Conservation (phyloP, 2,797 vertebrate genomes). For the Mycteria americana region DNA sequence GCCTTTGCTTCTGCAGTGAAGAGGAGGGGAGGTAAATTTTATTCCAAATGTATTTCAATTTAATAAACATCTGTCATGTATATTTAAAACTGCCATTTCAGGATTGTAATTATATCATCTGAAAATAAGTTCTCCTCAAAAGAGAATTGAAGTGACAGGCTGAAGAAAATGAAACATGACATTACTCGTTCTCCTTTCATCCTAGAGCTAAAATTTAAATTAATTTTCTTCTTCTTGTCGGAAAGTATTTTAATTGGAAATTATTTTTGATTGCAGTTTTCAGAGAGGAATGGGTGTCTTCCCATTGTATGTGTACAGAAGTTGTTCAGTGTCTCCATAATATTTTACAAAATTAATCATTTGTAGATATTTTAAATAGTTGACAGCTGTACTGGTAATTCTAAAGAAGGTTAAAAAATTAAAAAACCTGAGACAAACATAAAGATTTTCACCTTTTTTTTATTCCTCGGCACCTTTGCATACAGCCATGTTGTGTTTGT, state of each 20-base stretch:
- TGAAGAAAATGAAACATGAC: slow-evolving; percentile 71
- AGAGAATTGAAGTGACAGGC: slow-evolving; percentile 66
- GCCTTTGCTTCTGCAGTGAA: not conserved
- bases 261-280: slow-evolving; percentile 66
- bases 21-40: not conserved
- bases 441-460: not conserved
- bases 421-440: not conserved
- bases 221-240: slow-evolving; percentile 67
- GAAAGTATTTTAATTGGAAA: slow-evolving; percentile 74
- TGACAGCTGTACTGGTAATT: not conserved
- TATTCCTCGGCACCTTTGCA: not conserved
- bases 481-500: not conserved
- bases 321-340: not conserved
- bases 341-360: slow-evolving; percentile 32
- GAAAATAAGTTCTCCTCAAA: slow-evolving; percentile 61
- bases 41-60: slow-evolving; percentile 30
- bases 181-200: slow-evolving; percentile 49
- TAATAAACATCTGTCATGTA: slow-evolving; percentile 73
- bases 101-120: slow-evolving; percentile 72
- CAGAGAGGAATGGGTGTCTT: not conserved
- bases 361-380: not conserved
- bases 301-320: not conserved
- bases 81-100: slow-evolving; percentile 64
- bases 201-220: slow-evolving; percentile 69
- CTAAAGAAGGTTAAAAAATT: not conserved